Percentiles rank a stretch among this genome's conserved stretches.
Conservation (phyloP, 2,797 vertebrate species). For the Gambusia yucatana region DNA sequence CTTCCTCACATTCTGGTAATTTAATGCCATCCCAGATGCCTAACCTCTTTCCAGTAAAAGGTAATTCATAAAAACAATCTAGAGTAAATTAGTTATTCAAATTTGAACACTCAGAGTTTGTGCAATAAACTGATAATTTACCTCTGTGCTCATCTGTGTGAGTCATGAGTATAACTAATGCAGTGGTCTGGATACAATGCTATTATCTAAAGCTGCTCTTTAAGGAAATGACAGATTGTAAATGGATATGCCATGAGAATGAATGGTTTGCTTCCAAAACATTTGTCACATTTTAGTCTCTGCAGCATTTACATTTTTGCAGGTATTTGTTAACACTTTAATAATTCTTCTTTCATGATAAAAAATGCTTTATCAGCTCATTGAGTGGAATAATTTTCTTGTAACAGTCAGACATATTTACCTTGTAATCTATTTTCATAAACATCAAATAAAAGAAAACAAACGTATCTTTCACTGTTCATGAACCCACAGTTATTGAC, state of each 20-base stretch:
- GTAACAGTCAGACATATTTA: constrained; percentile 17
- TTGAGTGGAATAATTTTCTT: constrained; percentile 21
- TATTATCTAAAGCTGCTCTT: constrained; percentile 67
- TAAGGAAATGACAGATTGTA: constrained; percentile 61
- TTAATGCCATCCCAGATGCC: constrained; percentile 74
- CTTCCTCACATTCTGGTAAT: constrained; percentile 54
- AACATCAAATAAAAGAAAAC: constrained; percentile 23
- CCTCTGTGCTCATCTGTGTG: constrained; percentile 51
- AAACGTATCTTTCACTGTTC: constrained; percentile 26
- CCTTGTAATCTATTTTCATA: constrained; percentile 24
- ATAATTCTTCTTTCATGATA: constrained; percentile 7
- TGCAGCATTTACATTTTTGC: constrained; percentile 17
- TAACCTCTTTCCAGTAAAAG: constrained; percentile 55
- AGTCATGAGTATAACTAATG: constrained; percentile 62
- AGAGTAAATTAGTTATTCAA: constrained; percentile 63
- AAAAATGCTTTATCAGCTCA: constrained; percentile 30
- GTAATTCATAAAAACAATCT: constrained; percentile 49
- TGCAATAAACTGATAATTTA: constrained; percentile 50
- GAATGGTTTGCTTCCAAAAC: constrained; percentile 41
- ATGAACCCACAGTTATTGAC: constrained; percentile 23
- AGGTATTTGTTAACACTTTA: constrained; percentile 21
- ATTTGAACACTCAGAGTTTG: constrained; percentile 45
- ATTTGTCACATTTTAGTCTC: constrained; percentile 42
- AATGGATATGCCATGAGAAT: constrained; percentile 59
- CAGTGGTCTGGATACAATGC: constrained; percentile 56